A percentile compares a stretch with the other conserved stretches of the same genome.
phyloP scores from a whole-genome alignment of 2,888 invertebrate genomes.

The Ligdia adustata region DNA sequence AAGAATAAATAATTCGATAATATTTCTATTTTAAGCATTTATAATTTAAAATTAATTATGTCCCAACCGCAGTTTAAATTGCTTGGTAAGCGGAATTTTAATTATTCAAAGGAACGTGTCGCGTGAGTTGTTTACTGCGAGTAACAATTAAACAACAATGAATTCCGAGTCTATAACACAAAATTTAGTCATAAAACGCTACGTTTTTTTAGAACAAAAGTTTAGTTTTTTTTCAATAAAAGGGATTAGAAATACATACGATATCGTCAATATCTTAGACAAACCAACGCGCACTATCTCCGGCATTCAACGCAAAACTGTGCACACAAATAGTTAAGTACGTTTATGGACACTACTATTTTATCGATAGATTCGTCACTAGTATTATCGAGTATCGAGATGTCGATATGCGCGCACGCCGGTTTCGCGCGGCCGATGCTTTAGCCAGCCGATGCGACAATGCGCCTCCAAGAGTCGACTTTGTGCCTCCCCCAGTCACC shows the following conservation, averaged over 20 bases:
- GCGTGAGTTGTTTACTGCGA: conserved; percentile 13
- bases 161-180: conserved; percentile 11
- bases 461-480: conserved; percentile 64
- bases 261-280: conserved; percentile 19
- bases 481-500: conserved; percentile 69
- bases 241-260: conserved; percentile 13
- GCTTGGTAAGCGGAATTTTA: conserved; percentile 8
- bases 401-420: conserved; percentile 58
- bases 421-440: conserved; percentile 73
- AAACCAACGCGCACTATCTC: conserved; percentile 30
- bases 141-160: conserved; percentile 8
- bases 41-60: too few relatives aligned
- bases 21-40: neutral
- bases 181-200: neutral
- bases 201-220: neutral
- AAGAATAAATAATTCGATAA: too few relatives aligned
- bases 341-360: conserved; percentile 26
- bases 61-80: conserved; percentile 5
- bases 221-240: neutral
- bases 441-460: conserved; percentile 75
- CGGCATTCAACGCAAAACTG: conserved; percentile 21
- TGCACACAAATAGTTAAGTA: conserved; percentile 21
- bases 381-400: conserved; percentile 28
- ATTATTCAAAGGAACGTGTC: conserved; percentile 10
- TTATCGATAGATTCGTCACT: conserved; percentile 26